Percentiles rank a stretch among this genome's conserved stretches.
phyloP scores from a whole-genome alignment of 2,113 vertebrate species.

The Callorhinus ursinus region DNA sequence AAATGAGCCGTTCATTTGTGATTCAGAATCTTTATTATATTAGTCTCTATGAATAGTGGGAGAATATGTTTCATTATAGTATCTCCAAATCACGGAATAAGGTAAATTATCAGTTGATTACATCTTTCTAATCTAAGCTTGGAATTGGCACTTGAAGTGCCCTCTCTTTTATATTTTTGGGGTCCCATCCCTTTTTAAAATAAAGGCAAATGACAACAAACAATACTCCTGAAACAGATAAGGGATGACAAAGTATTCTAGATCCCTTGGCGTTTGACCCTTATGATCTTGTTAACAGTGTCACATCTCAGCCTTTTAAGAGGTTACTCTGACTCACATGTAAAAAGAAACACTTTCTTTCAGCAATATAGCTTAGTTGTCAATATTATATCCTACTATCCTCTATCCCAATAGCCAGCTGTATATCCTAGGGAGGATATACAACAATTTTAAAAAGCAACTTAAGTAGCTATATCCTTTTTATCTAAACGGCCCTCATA shows the following conservation, averaged over 20 bases:
- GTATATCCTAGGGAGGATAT: background rate
- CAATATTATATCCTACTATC: background rate
- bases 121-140: background rate
- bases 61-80: background rate
- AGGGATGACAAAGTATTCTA: background rate
- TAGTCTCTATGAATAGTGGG: background rate
- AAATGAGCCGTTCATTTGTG: constrained; percentile 37
- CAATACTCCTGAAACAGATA: background rate
- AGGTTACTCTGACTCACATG: background rate
- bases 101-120: background rate
- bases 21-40: background rate
- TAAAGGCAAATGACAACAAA: background rate
- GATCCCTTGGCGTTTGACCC: background rate
- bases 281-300: background rate
- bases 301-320: background rate
- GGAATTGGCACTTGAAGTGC: background rate
- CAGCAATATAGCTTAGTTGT: background rate
- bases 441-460: background rate
- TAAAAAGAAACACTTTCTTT: background rate
- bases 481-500: background rate
- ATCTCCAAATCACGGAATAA: background rate
- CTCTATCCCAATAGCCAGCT: background rate
- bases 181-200: background rate
- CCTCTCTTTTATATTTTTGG: background rate
- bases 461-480: background rate